A percentile compares a stretch with the other conserved stretches of the same genome.
These are phyloP conservation scores for Xiphorhynchus elegans DNA, from an alignment of 2,113 vertebrate genomes.

Conservation along the genomic window DNA sequence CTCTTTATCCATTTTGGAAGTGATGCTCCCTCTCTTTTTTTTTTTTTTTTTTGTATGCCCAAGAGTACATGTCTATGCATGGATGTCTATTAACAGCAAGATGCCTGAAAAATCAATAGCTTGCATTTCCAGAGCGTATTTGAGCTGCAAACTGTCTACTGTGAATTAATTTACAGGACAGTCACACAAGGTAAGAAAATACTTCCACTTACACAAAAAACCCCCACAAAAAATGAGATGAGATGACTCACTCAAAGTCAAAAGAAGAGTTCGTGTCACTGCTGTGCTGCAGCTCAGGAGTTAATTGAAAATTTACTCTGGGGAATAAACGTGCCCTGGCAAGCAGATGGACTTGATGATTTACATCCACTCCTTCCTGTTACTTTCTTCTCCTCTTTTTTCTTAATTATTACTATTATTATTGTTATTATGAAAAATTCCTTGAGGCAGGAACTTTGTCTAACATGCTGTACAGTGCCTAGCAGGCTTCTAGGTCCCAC, in stretches of 20 bases:
- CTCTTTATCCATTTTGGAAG: background rate
- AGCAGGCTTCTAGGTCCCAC: background rate
- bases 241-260: background rate
- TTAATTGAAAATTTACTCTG: background rate
- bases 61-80: background rate
- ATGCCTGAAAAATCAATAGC: constrained; percentile 12
- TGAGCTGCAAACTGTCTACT: background rate
- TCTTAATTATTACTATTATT: background rate
- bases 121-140: background rate
- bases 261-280: background rate
- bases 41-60: background rate
- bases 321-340: background rate
- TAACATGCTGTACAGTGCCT: background rate
- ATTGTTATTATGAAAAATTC: background rate
- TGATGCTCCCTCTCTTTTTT: background rate
- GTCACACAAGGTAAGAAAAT: background rate
- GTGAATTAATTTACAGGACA: background rate
- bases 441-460: background rate
- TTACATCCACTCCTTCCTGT: background rate
- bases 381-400: background rate
- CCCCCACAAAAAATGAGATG: background rate
- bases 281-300: background rate
- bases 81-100: background rate
- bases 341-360: background rate
- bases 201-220: background rate